Base-by-base conservation (phyloP, 1,140 invertebrate species). In the Macrostomum lignano region DNA sequence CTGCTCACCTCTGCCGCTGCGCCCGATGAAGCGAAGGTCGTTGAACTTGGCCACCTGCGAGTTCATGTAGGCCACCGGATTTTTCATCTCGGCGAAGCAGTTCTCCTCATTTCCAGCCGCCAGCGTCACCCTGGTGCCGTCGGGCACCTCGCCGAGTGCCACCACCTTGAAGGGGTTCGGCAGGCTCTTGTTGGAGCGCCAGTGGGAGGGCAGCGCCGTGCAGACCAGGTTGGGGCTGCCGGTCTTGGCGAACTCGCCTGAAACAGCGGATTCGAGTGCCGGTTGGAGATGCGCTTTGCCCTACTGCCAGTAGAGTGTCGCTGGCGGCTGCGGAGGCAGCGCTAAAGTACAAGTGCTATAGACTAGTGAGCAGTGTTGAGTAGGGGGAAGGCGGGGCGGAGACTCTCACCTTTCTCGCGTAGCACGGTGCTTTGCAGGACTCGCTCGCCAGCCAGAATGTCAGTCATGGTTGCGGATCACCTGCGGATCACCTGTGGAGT, bases 21-120 rank as follows among this genome's bases (percentile, higher is more conserved):
- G 67, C 13, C 84, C 86, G 39, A 94, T 78, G 58, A 93, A 91
- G 52, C 84, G 65, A 11, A 93, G 61, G 60, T 93, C 84, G 49
- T 84, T 86, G 52, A 91, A 91, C 58, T 86, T 84, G 25, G 84
- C 84, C 36, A 91, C 73, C 53, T 84, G 75, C 46, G 82, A 82
- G 62, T 88, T 88, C 74, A 93, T 82, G 36, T 82, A 70, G 0
- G 84, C 77, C 2, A 74, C 78, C 41, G 68, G 73, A 58, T 93
- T 93, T 29, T 81, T 60, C 40, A 94, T 59, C 47, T 93, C 84
- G 0, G 75, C 81, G 48, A 75, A 84, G 52, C 70, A 86, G 57
- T 93, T 93, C 53, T 94, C 84, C 51, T 94, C 84, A 52, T 94
- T 94, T 4, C 84, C 84, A 1, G 81, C 82, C 19, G 71, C 61